Conservation (phyloP, 2,888 invertebrate species). For the Brachyopa scutellaris region DNA sequence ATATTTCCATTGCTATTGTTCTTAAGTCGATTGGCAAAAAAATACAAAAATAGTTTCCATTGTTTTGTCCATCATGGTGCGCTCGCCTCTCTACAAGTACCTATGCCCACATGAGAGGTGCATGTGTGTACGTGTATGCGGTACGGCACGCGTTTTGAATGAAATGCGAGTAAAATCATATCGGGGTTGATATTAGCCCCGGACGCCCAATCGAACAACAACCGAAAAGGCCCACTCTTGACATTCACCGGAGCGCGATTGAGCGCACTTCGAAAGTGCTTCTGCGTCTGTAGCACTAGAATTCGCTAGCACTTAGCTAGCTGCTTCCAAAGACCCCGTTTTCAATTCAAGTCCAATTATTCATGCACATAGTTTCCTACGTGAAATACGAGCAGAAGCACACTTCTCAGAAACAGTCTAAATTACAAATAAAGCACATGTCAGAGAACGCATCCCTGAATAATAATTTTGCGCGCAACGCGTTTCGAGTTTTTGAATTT, state of each 20-base stretch:
- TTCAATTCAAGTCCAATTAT: slow-evolving; percentile 65
- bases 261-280: slow-evolving; percentile 68
- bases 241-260: slow-evolving; percentile 53
- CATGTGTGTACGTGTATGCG: slow-evolving; percentile 16
- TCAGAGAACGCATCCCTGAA: slow-evolving; percentile 78
- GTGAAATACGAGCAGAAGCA: slow-evolving; percentile 73
- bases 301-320: not conserved
- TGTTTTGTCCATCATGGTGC: slow-evolving; percentile 57
- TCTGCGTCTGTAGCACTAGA: slow-evolving; percentile 18
- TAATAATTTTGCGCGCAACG: slow-evolving; percentile 76
- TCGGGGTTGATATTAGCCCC: slow-evolving; percentile 38
- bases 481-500: slow-evolving; percentile 48
- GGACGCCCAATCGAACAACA: slow-evolving; percentile 26
- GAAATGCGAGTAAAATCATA: slow-evolving; percentile 62
- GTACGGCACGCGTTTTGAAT: slow-evolving; percentile 69
- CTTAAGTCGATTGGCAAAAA: slow-evolving; percentile 51
- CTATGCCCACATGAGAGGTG: too few species aligned
- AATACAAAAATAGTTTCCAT: slow-evolving; percentile 68
- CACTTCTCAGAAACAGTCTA: slow-evolving; percentile 77
- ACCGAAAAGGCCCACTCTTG: slow-evolving; percentile 49
- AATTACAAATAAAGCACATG: slow-evolving; percentile 81
- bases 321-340: slow-evolving; percentile 58
- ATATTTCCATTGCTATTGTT: slow-evolving; percentile 66
- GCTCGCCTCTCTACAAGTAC: slow-evolving; percentile 13
- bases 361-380: slow-evolving; percentile 71